These are phyloP conservation scores for Branchellion lobata DNA, from an alignment of 2,888 invertebrate species.

Conservation along the genomic window DNA sequence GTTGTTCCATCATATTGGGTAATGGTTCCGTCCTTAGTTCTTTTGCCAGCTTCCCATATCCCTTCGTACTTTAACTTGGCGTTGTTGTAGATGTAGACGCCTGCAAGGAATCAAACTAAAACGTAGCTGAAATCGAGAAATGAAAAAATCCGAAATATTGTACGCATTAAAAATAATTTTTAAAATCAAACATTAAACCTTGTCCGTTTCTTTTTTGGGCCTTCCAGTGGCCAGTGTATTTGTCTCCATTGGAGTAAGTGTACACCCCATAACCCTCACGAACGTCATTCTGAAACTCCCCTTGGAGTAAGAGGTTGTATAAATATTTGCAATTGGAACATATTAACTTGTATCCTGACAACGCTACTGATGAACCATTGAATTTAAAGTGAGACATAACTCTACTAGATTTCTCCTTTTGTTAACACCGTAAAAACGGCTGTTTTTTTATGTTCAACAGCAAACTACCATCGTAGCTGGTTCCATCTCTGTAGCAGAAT, in stretches of 20 bases:
- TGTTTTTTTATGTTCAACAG: too few species aligned
- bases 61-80: slow-evolving; percentile 61
- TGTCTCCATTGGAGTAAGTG: slow-evolving; percentile 61
- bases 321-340: background rate
- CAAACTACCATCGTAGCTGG: slow-evolving; percentile 78
- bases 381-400: background rate
- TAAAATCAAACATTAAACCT: slow-evolving; percentile 53
- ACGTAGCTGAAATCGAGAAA: too few species aligned
- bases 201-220: slow-evolving; percentile 61
- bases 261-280: slow-evolving; percentile 61
- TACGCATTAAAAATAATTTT: background rate
- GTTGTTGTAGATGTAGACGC: slow-evolving; percentile 54
- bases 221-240: slow-evolving; percentile 62
- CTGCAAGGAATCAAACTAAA: background rate
- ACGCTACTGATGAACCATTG: too few species aligned
- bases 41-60: slow-evolving; percentile 60
- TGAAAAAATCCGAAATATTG: too few species aligned
- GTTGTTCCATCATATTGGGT: slow-evolving; percentile 57
- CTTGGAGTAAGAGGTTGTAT: slow-evolving; percentile 51
- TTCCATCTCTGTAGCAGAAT: slow-evolving; percentile 83
- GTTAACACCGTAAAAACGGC: background rate
- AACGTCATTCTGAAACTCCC: slow-evolving; percentile 62
- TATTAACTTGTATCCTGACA: too few species aligned
- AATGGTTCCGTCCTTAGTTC: slow-evolving; percentile 61
- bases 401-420: slow-evolving; percentile 6